phyloP scores from a whole-genome alignment of 2,888 invertebrate species.

The Serripes groenlandicus region DNA sequence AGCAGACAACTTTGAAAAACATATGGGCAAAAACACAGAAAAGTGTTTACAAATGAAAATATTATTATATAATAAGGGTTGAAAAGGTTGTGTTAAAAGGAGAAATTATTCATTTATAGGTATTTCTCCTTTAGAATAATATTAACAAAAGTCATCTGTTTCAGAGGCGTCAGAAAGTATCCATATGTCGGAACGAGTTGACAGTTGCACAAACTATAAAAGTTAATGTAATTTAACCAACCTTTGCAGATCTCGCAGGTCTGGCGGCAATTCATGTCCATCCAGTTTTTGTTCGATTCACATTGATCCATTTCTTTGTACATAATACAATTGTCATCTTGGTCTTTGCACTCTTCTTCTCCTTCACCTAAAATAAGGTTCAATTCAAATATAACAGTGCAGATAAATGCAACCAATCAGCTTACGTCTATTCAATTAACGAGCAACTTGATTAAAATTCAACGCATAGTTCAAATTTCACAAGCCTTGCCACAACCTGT shows the following conservation, averaged over 20 bases:
- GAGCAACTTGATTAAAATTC: neutral
- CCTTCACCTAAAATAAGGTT: neutral
- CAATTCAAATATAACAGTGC: neutral
- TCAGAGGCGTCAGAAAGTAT: too few relatives aligned
- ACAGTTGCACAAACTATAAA: too few relatives aligned
- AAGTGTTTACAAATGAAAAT: too few relatives aligned
- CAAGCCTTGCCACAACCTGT: neutral
- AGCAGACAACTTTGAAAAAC: too few relatives aligned
- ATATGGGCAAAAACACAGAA: too few relatives aligned
- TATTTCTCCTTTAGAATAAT: too few relatives aligned
- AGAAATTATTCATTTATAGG: too few relatives aligned
- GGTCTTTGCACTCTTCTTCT: neutral
- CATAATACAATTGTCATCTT: neutral
- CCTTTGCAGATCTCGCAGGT: neutral
- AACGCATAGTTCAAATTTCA: neutral
- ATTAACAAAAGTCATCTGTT: too few relatives aligned
- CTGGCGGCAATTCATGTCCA: neutral
- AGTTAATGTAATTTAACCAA: too few relatives aligned
- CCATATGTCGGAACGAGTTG: too few relatives aligned
- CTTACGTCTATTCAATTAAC: neutral
- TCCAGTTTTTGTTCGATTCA: neutral
- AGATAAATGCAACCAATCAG: neutral
- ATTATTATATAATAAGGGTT: too few relatives aligned
- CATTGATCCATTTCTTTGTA: neutral
- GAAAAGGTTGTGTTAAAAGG: too few relatives aligned